phyloP scores from a whole-genome alignment of 2,113 vertebrate species.

The Dasypus novemcinctus region DNA sequence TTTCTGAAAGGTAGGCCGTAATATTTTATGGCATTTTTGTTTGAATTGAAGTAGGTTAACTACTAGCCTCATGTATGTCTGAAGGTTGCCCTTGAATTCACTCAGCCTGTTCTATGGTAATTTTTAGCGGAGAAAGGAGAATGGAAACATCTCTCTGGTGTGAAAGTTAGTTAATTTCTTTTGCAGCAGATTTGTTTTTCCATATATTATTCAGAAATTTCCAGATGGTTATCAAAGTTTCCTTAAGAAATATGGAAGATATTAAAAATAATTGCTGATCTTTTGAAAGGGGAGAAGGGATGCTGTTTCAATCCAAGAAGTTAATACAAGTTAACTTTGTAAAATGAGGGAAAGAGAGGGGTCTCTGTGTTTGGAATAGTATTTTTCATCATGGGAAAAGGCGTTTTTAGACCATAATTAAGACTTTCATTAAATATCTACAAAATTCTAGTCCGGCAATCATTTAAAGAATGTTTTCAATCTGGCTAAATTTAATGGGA shows the following conservation, averaged over 20 bases:
- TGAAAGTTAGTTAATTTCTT: slow-evolving; percentile 51
- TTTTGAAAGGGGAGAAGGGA: background rate
- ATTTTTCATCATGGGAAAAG: background rate
- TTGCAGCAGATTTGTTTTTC: slow-evolving; percentile 42
- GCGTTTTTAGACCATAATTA: background rate
- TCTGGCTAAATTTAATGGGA: slow-evolving; percentile 20
- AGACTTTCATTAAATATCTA: slow-evolving; percentile 11
- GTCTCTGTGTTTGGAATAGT: background rate
- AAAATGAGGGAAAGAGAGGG: background rate
- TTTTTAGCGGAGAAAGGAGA: slow-evolving; percentile 25
- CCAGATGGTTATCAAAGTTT: background rate
- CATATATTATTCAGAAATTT: background rate
- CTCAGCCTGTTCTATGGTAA: background rate
- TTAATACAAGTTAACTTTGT: background rate
- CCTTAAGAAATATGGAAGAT: background rate
- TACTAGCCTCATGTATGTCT: background rate
- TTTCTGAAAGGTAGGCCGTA: slow-evolving; percentile 35
- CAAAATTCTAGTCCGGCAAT: background rate
- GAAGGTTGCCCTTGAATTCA: background rate
- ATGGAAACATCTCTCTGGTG: slow-evolving; percentile 34
- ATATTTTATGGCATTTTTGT: background rate
- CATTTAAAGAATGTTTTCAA: slow-evolving; percentile 41
- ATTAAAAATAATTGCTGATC: background rate
- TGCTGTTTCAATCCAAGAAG: background rate
- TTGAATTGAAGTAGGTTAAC: background rate